Conservation (phyloP, 2,888 invertebrate species). For the Apodemia duryi region DNA sequence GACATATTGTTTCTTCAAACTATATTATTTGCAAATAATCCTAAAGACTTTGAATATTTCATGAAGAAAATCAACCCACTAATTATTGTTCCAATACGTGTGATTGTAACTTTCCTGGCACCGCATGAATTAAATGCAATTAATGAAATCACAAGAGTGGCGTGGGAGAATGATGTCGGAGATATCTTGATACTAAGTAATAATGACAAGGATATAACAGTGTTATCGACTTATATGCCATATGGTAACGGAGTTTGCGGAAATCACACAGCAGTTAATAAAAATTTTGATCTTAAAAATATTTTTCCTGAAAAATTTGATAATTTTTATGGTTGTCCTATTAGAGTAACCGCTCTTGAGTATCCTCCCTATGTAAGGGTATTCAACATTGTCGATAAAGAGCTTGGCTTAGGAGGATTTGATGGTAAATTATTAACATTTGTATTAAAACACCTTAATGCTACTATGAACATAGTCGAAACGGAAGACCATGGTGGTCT, state of each 20-base stretch:
- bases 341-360: slow-evolving; percentile 37
- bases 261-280: slow-evolving; percentile 38
- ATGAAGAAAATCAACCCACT: slow-evolving; percentile 36
- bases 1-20: slow-evolving; percentile 40
- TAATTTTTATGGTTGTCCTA: slow-evolving; percentile 50
- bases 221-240: slow-evolving; percentile 46
- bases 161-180: slow-evolving; percentile 47
- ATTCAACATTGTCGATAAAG: slow-evolving; percentile 28
- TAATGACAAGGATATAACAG: slow-evolving; percentile 30
- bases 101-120: slow-evolving; percentile 42
- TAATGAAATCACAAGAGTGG: slow-evolving; percentile 36
- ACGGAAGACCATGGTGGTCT: slow-evolving; percentile 31
- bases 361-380: slow-evolving; percentile 38
- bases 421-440: slow-evolving; percentile 41
- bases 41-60: slow-evolving; percentile 41
- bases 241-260: slow-evolving; percentile 42
- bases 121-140: slow-evolving; percentile 28
- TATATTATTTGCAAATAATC: slow-evolving; percentile 40
- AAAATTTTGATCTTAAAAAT: slow-evolving; percentile 31
- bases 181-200: slow-evolving; percentile 44
- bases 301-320: slow-evolving; percentile 47
- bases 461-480: slow-evolving; percentile 38
- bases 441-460: slow-evolving; percentile 41
- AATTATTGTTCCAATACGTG: slow-evolving; percentile 37
- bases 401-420: slow-evolving; percentile 39